A percentile compares a stretch with the other conserved stretches of the same genome.
phyloP scores from a whole-genome alignment of 2,797 vertebrate species.

The Sebastes nivosus region DNA sequence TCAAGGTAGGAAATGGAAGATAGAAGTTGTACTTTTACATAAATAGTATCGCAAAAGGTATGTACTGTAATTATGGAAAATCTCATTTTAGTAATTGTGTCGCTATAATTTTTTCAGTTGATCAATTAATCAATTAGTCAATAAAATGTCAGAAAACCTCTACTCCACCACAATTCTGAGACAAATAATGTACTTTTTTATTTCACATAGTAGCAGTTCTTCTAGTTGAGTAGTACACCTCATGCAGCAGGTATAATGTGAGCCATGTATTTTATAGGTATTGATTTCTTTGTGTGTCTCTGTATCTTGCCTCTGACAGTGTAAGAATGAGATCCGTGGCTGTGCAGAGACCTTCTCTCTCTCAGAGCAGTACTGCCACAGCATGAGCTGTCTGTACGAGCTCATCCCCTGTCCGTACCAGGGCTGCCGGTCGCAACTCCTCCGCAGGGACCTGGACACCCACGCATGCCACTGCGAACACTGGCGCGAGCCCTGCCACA shows the following conservation, averaged over 20 bases:
- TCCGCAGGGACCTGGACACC: constrained; percentile 79
- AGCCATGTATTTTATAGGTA: background rate
- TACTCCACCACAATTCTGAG: background rate
- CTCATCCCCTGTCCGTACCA: constrained; percentile 82
- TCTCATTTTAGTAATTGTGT: background rate
- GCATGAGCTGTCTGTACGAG: constrained; percentile 81
- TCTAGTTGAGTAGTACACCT: background rate
- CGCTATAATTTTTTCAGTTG: no score
- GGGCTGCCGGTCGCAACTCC: constrained; percentile 81
- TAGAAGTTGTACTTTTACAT: background rate
- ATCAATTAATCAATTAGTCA: background rate
- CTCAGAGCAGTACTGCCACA: constrained; percentile 82
- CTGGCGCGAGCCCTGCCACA: constrained; percentile 79
- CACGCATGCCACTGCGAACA: constrained; percentile 82
- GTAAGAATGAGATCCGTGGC: constrained; percentile 85
- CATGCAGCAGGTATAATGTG: background rate
- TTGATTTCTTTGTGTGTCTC: background rate
- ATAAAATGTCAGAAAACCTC: background rate
- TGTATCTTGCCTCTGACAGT: constrained; percentile 68
- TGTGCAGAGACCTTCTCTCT: constrained; percentile 84
- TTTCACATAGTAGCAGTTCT: no score
- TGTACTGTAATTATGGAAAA: background rate
- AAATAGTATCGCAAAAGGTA: background rate
- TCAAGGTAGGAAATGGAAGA: constrained; percentile 80
- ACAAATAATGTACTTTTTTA: background rate